These are phyloP conservation scores for Drosophila persimilis DNA, from an alignment of 1,140 invertebrate species.

Conservation along the genomic window DNA sequence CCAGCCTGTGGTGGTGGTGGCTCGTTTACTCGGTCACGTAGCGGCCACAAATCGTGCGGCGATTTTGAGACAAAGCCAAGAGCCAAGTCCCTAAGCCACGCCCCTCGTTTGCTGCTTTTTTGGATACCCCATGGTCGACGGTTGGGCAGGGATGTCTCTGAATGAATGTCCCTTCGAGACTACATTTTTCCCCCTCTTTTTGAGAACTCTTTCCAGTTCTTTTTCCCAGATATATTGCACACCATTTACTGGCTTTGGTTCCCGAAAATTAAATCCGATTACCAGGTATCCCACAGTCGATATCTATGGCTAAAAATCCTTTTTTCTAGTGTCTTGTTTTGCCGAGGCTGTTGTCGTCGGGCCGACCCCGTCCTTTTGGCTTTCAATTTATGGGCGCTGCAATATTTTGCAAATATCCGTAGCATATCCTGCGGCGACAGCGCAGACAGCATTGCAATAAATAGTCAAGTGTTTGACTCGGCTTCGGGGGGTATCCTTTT, in stretches of 20 bases:
- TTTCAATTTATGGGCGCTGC: slow-evolving; percentile 76
- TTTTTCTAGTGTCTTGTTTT: slow-evolving; percentile 13
- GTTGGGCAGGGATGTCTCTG: no score
- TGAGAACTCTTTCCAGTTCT: no score
- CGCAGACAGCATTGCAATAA: slow-evolving; percentile 75
- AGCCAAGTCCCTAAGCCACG: slow-evolving; percentile 39
- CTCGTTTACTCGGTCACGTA: slow-evolving; percentile 60
- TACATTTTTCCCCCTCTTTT: no score
- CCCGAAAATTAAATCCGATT: not conserved
- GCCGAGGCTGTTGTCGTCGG: slow-evolving; percentile 20
- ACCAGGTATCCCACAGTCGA: slow-evolving; percentile 3
- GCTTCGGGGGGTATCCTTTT: not conserved
- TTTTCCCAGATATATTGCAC: no score
- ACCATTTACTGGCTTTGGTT: no score
- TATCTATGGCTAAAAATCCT: not conserved
- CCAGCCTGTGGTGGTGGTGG: slow-evolving; percentile 20
- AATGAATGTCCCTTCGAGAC: no score
- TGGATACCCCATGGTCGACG: not conserved
- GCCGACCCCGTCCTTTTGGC: slow-evolving; percentile 54
- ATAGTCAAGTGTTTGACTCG: slow-evolving; percentile 57
- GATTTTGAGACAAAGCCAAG: slow-evolving; percentile 63
- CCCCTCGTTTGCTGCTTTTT: slow-evolving; percentile 17
- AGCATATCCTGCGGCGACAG: slow-evolving; percentile 78
- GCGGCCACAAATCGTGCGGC: slow-evolving; percentile 68
- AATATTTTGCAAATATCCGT: slow-evolving; percentile 80